Evolutionary conservation across 2,888 invertebrate species (phyloP).

Genomic region (Atherix ibis): DNA sequence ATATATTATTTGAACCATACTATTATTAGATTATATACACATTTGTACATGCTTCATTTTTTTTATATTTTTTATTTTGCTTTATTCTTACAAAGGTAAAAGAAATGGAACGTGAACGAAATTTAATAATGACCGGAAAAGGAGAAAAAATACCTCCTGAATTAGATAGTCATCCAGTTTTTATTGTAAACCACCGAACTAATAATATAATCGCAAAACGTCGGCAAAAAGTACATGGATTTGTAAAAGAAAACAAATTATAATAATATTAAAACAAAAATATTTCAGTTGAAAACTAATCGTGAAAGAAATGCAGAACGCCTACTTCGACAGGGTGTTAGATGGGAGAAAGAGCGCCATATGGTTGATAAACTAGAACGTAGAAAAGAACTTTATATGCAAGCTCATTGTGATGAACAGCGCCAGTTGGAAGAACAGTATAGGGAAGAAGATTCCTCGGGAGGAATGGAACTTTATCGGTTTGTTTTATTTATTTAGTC

Average conservation of each 20-base stretch:
- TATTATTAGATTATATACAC: neutral
- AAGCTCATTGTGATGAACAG: conserved; percentile 19
- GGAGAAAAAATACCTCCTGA: conserved; percentile 41
- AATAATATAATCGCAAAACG: conserved; percentile 34
- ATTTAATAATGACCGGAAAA: conserved; percentile 42
- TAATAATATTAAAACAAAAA: neutral
- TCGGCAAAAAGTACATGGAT: conserved; percentile 33
- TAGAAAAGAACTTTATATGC: conserved; percentile 18
- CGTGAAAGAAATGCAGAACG: conserved; percentile 30
- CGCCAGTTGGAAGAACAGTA: conserved; percentile 23
- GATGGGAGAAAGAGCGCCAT: conserved; percentile 30
- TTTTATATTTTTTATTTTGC: neutral
- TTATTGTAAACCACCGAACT: conserved; percentile 38
- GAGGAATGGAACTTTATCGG: conserved; percentile 29
- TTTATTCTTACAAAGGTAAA: conserved; percentile 25
- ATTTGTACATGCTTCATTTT: conserved; percentile 1
- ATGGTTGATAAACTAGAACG: conserved; percentile 25
- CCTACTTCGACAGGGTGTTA: conserved; percentile 27
- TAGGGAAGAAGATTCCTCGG: conserved; percentile 21
- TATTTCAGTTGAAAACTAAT: conserved; percentile 26
- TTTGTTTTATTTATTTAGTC: too few relatives aligned
- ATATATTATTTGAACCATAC: too few relatives aligned
- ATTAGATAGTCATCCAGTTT: conserved; percentile 45
- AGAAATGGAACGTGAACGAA: conserved; percentile 45
- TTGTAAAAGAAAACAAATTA: too few relatives aligned